Evolutionary conservation across 1,140 invertebrate genomes (phyloP).

Genomic region (Teleopsis dalmanni): DNA sequence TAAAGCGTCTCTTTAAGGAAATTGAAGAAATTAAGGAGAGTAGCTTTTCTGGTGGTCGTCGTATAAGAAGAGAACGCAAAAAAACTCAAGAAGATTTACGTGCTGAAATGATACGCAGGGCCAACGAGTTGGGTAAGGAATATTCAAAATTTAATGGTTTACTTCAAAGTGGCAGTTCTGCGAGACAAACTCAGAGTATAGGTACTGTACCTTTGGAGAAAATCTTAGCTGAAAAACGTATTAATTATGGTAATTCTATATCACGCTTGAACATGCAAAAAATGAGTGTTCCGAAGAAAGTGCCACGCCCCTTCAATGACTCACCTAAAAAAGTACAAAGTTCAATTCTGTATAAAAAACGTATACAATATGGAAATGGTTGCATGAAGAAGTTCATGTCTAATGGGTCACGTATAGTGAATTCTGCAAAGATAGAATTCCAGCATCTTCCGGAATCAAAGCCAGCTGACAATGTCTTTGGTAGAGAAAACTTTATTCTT

Average conservation of each 20-base stretch:
- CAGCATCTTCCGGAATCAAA: too few species aligned
- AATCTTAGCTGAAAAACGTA: slow-evolving; percentile 26
- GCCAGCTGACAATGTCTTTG: too few species aligned
- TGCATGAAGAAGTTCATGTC: too few species aligned
- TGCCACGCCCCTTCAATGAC: too few species aligned
- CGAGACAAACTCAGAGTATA: too few species aligned
- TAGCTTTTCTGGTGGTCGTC: not conserved
- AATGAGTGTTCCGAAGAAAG: too few species aligned
- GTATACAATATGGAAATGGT: too few species aligned
- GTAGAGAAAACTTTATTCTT: too few species aligned
- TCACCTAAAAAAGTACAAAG: too few species aligned
- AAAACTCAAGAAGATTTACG: slow-evolving; percentile 17
- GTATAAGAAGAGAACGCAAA: slow-evolving; percentile 4
- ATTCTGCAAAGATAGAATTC: too few species aligned
- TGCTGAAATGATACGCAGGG: slow-evolving; percentile 18
- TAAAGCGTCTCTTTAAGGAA: slow-evolving; percentile 32
- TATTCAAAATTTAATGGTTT: slow-evolving; percentile 27
- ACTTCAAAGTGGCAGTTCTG: not conserved
- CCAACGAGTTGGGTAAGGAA: slow-evolving; percentile 27
- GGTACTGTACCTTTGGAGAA: slow-evolving; percentile 2
- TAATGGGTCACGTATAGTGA: too few species aligned
- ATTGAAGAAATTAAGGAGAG: slow-evolving; percentile 35
- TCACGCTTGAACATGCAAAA: slow-evolving; percentile 29
- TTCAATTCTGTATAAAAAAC: too few species aligned
- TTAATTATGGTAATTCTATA: slow-evolving; percentile 31